Evolutionary conservation across 2,113 vertebrate species (phyloP), one percentile per base, ranked within the genome.

Genomic region (Dipodomys stephensi): DNA sequence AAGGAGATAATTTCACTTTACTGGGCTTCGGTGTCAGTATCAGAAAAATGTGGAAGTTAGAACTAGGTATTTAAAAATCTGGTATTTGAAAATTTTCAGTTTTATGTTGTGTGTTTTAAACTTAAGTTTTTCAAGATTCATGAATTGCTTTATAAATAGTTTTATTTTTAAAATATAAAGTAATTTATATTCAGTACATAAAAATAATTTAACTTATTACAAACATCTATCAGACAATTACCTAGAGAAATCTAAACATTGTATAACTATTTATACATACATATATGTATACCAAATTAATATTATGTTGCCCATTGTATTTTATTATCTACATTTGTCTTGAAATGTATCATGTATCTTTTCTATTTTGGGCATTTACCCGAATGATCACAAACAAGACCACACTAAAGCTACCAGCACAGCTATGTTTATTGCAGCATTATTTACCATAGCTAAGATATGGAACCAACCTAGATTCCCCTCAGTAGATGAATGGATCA

Each of bases 21-120:
- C 65, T 60, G 74, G 6, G 18, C 19, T 90, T 91, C 60, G 86
- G 18, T 91, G 23, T 92, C 35, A 67, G 19, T 60, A 46, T 49
- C 39, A 92, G 20, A 90, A 87, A 95, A 95, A 91, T 60, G 88
- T 90, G n/a, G 32, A 90, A 4, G 0, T 90, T 83, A 25, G 12
- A 2, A 72, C 11, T 44, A 32, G 9, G 6, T 84, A 62, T 53
- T 86, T 57, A 86, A 88, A 94, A 88, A 86, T 18, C 6, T 92
- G 23, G 39, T 67, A 78, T 62, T 67, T 92, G 44, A 94, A 80
- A 25, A 62, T 81, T 35, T 91, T 92, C 19, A 77, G 28, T 88
- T 92, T 92, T 35, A 79, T 72, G 83, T 74, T 90, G 16, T 79
- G 9, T 73, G 4, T 44, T 95, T 85, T 67, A 88, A 95, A 77